Base-by-base conservation (phyloP, 2,797 vertebrate genomes). In the Intellagama lesueurii region DNA sequence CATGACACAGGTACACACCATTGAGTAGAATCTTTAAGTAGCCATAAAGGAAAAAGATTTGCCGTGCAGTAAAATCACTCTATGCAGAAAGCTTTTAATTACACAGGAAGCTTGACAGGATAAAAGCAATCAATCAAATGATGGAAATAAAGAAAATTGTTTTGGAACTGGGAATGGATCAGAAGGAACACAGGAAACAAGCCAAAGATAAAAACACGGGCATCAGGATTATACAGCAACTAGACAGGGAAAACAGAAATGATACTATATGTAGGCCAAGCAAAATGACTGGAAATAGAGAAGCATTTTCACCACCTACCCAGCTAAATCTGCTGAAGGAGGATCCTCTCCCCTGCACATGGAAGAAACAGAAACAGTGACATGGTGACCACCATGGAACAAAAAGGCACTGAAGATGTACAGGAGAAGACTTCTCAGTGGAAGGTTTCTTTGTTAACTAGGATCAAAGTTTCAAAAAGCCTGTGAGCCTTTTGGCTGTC, bases 291-390 rank as follows among this genome's bases (percentile, higher is more conserved):
- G 92, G 30, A 91, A 91, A 0, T 0, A 0, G 90, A 0, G 90
- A 93, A 93, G 90, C 26, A 52, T 4, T 0, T 83, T 92, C 0
- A 44, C 95, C 97, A 99, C 99, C 98, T 99, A 99, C 99, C 99
- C 98, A 98, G 97, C 98, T 98, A 96, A 99, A 98, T 97, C 98
- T 98, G 97, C 98, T 97, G 95, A 97, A 97, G 94, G 97, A 98
- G 97, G 98, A 96, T 98, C 98, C 98, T 97, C 97, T 98, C 97
- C 98, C 98, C 99, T 99, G 98, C 91, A 96, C 77, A 95, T 94
- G 96, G 49, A 97, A 98, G 94, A 98, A 96, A 98, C 88, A 97
- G 95, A 97, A 92, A 97, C 52, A 96, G 73, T 94, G 93, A 95
- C 87, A 90, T 1, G 84, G 76, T 83, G 90, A 84, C 95, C 92